A percentile compares a stretch with the other conserved stretches of the same genome.
Evolutionary conservation across 2,888 invertebrate genomes (phyloP).

Genomic region (Hypsopygia costalis): DNA sequence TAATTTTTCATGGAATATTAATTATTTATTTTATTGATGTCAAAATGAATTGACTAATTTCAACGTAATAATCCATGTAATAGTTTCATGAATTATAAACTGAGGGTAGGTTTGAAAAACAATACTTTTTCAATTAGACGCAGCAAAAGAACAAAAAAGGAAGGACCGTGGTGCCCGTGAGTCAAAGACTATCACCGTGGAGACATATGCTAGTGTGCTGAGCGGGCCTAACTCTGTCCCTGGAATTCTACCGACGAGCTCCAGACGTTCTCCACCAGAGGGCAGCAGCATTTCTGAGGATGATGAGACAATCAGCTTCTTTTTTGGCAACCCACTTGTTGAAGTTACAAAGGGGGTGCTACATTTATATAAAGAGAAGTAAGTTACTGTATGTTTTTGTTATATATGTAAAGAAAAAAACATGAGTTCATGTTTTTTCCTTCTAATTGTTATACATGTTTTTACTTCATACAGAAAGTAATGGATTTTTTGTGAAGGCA

Average conservation of each 20-base stretch:
- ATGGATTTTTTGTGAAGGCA: no score
- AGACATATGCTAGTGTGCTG: slow-evolving; percentile 86
- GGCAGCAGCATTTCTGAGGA: slow-evolving; percentile 48
- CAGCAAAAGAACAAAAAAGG: slow-evolving; percentile 64
- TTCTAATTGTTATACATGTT: no score
- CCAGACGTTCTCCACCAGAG: slow-evolving; percentile 76
- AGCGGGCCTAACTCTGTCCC: slow-evolving; percentile 73
- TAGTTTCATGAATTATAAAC: no score
- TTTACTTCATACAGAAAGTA: no score
- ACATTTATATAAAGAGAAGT: slow-evolving; percentile 99
- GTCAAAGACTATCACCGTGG: slow-evolving; percentile 86
- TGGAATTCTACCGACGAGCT: slow-evolving; percentile 82
- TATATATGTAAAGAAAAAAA: no score
- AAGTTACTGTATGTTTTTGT: slow-evolving; percentile 38
- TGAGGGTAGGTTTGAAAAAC: no score
- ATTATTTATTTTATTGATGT: no score
- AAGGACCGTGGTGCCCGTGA: slow-evolving; percentile 85
- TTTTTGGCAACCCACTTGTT: slow-evolving; percentile 97
- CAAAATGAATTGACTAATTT: no score
- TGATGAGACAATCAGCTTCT: slow-evolving; percentile 86
- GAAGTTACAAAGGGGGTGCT: slow-evolving; percentile 98
- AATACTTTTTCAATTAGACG: no score
- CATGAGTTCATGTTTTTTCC: no score
- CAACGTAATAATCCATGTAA: no score
- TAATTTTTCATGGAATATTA: no score